Evolutionary conservation across 2,113 vertebrate species (phyloP).

Genomic region (Alligator sinensis): DNA sequence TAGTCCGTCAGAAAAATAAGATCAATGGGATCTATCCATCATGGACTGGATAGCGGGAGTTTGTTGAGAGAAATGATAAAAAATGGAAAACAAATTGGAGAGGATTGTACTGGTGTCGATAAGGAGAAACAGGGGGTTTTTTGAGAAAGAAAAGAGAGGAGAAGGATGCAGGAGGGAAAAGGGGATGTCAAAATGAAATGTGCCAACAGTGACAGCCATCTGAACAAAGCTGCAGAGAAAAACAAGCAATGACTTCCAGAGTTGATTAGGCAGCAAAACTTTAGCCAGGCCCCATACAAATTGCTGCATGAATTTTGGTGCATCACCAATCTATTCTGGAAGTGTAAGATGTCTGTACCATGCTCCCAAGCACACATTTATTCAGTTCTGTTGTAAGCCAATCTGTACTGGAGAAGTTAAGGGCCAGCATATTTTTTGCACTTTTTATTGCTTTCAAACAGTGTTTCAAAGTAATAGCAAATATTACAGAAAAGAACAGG

Average conservation of each 20-base stretch:
- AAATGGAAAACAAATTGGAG: neutral
- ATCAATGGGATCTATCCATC: neutral
- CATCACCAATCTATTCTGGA: neutral
- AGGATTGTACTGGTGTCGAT: neutral
- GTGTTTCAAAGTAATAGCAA: neutral
- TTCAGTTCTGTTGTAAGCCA: neutral
- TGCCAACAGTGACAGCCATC: accelerated
- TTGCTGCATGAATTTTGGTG: neutral
- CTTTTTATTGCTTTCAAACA: neutral
- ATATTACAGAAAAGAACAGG: neutral
- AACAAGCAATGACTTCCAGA: neutral
- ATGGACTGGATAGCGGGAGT: neutral
- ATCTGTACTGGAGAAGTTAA: neutral
- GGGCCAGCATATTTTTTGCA: neutral
- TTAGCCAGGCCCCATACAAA: neutral
- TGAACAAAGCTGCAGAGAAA: neutral
- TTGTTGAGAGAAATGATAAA: neutral
- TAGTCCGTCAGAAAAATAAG: neutral
- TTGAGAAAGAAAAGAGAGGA: neutral
- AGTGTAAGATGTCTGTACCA: neutral
- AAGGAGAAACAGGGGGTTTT: neutral
- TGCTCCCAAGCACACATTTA: neutral
- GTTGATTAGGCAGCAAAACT: accelerated
- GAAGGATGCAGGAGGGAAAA: neutral
- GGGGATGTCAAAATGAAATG: neutral